Percentiles rank a stretch among this genome's conserved stretches.
Conservation (phyloP, 2,113 vertebrate genomes). For the Onychostruthus taczanowskii region DNA sequence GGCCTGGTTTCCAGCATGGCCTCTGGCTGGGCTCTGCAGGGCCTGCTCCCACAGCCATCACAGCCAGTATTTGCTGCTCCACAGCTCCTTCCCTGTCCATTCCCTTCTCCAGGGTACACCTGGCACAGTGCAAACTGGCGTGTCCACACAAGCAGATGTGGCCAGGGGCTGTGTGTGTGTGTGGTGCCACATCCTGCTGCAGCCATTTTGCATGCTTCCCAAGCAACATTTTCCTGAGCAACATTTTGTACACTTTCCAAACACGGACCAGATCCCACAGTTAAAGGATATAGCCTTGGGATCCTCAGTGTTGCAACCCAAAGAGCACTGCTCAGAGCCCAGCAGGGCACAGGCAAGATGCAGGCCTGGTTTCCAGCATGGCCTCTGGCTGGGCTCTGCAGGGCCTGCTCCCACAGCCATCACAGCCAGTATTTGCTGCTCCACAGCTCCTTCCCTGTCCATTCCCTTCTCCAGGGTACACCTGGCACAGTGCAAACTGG, state of each 20-base stretch:
- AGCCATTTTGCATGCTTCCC: background rate
- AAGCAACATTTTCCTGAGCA: background rate
- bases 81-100: background rate
- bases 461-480: background rate
- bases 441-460: background rate
- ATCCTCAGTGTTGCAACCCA: fast-evolving
- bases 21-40: background rate
- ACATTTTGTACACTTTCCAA: fast-evolving
- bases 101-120: background rate
- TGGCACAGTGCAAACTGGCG: fast-evolving
- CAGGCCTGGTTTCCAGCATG: background rate
- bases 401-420: background rate
- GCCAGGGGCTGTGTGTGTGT: background rate
- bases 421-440: fast-evolving
- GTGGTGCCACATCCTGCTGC: background rate
- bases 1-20: background rate
- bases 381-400: background rate
- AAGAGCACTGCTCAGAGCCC: fast-evolving
- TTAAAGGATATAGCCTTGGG: background rate
- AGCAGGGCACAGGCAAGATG: fast-evolving
- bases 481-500: background rate
- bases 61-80: fast-evolving
- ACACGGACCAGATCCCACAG: background rate
- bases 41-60: background rate
- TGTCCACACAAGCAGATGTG: background rate